phyloP scores from a whole-genome alignment of 37 sponge, comb jelly and placozoan genomes.

The Aplysina aerophoba region DNA sequence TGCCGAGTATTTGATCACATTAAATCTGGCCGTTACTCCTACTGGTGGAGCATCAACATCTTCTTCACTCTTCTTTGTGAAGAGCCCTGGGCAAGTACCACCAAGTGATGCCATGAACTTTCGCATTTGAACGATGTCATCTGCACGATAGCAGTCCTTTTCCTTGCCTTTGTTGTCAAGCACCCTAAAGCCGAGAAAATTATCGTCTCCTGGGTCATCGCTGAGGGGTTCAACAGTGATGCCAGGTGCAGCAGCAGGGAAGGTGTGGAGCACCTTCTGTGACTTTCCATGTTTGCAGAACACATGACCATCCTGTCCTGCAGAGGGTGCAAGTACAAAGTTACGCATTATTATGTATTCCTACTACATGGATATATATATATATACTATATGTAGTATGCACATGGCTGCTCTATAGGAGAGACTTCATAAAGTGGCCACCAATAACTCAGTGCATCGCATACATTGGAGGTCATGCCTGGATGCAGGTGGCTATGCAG shows the following conservation, averaged over 20 bases:
- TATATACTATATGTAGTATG: background rate
- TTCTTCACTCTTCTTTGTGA: constrained; percentile 43
- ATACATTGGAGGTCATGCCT: too few species aligned
- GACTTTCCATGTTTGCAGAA: constrained; percentile 31
- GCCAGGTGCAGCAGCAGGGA: constrained; percentile 22
- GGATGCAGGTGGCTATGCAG: too few species aligned
- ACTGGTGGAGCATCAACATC: background rate
- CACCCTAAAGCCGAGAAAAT: constrained; percentile 55
- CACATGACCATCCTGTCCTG: background rate
- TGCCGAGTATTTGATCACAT: background rate
- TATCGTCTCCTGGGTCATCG: constrained; percentile 29
- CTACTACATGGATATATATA: background rate
- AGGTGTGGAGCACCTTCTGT: constrained; percentile 25
- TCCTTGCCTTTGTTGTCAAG: constrained; percentile 6
- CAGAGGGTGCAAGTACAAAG: background rate
- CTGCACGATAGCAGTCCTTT: constrained; percentile 49
- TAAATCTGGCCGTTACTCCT: background rate
- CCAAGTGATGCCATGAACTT: constrained; percentile 76
- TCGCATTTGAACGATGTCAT: constrained; percentile 67
- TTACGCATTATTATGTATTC: background rate
- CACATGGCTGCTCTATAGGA: background rate
- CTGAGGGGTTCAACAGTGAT: constrained; percentile 33
- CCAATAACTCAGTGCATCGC: too few species aligned
- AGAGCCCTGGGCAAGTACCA: constrained; percentile 65
- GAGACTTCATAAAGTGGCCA: too few species aligned